Percentiles rank a stretch among this genome's conserved stretches.
phyloP scores from a whole-genome alignment of 2,113 vertebrate species.

The Gadus chalcogrammus region DNA sequence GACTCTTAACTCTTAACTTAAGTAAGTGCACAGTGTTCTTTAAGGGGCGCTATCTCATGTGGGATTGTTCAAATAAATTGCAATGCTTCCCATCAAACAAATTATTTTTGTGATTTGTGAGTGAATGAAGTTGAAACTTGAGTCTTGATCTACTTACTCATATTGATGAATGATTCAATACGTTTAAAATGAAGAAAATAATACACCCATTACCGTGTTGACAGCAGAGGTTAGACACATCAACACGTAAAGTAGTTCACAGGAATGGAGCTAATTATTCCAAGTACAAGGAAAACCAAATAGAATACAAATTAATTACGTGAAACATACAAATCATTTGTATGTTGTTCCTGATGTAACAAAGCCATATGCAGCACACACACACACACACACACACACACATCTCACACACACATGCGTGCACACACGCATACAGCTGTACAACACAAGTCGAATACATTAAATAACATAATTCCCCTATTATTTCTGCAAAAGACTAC shows the following conservation, averaged over 20 bases:
- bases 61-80: slow-evolving; percentile 15
- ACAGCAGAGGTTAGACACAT: slow-evolving; percentile 43
- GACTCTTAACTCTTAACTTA: slow-evolving; percentile 25
- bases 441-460: not conserved
- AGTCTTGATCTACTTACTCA: slow-evolving; percentile 7
- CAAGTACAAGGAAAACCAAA: slow-evolving; percentile 43
- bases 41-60: slow-evolving; percentile 25
- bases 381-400: not conserved
- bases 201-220: slow-evolving; percentile 47
- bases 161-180: slow-evolving; percentile 16
- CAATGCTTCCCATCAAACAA: slow-evolving; percentile 15
- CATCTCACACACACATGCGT: not conserved
- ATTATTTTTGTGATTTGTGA: too few relatives aligned
- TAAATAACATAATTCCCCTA: slow-evolving; percentile 9
- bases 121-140: slow-evolving; percentile 7
- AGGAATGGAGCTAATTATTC: slow-evolving; percentile 41
- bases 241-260: slow-evolving; percentile 28
- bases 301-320: slow-evolving; percentile 35
- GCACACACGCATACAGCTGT: not conserved
- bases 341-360: slow-evolving; percentile 27
- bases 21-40: slow-evolving; percentile 54
- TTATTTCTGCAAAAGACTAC: slow-evolving; percentile 11
- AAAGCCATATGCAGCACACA: not conserved
- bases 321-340: slow-evolving; percentile 35
- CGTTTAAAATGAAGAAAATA: slow-evolving; percentile 4